These are phyloP conservation scores for Drosophila mayaguana DNA, from an alignment of 2,888 invertebrate genomes.

Conservation along the genomic window DNA sequence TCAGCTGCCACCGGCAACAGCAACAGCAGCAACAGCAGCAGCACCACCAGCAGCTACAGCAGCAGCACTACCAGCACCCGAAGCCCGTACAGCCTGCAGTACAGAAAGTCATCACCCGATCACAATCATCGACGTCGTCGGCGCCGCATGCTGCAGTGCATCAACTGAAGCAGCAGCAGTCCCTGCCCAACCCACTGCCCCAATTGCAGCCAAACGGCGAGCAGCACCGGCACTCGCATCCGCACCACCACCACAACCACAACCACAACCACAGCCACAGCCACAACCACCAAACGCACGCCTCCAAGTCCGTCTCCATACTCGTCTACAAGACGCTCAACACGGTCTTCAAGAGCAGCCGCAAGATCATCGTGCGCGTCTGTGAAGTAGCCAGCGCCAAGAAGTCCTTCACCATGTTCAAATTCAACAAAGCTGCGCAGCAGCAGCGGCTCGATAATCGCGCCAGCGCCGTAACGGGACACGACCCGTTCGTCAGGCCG, in stretches of 20 bases:
- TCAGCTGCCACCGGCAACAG: constrained; percentile 67
- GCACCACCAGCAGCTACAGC: constrained; percentile 45
- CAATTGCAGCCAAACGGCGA: constrained; percentile 43
- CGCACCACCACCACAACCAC: constrained; percentile 46
- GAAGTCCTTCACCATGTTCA: constrained; percentile 89
- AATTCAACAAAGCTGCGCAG: constrained; percentile 86
- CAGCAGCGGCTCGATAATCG: constrained; percentile 85
- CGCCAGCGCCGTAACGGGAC: constrained; percentile 91
- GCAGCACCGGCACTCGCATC: constrained; percentile 42
- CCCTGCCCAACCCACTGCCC: constrained; percentile 79
- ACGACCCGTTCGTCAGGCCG: constrained; percentile 92
- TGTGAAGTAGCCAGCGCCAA: constrained; percentile 85
- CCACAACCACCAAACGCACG: constrained; percentile 61
- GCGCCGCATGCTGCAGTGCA: constrained; percentile 75
- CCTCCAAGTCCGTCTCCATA: constrained; percentile 84
- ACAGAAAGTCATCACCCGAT: constrained; percentile 81
- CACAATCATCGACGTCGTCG: constrained; percentile 82
- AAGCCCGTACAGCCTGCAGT: constrained; percentile 33
- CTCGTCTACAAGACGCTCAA: constrained; percentile 85
- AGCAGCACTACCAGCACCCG: constrained; percentile 36
- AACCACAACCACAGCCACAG: constrained; percentile 51
- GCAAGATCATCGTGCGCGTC: constrained; percentile 85
- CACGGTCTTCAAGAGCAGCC: constrained; percentile 85
- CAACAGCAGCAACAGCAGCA: constrained; percentile 60
- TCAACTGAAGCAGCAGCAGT: constrained; percentile 82